Conservation (phyloP, 2,797 vertebrate species). For the Gymnodraco acuticeps region DNA sequence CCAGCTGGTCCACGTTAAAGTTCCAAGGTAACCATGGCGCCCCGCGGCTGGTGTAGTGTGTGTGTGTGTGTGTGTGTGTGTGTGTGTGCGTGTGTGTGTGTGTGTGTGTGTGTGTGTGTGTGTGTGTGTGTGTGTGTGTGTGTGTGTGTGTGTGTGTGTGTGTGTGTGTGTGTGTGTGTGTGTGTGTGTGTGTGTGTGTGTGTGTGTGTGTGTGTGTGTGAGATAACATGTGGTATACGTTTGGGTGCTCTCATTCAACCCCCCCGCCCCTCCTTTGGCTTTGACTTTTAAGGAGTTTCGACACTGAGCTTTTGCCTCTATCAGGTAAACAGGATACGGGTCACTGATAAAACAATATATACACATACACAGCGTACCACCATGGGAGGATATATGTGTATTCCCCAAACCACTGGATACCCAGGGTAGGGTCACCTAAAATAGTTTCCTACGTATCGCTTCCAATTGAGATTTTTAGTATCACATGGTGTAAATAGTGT, state of each 20-base stretch:
- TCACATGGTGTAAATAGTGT: conserved; percentile 66
- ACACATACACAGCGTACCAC: conserved; percentile 75
- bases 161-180: conserved; percentile 59
- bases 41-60: conserved; percentile 84
- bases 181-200: conserved; percentile 50
- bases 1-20: conserved; percentile 92
- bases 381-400: conserved; percentile 71
- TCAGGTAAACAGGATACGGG: conserved; percentile 90
- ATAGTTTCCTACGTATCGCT: conserved; percentile 65
- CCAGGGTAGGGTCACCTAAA: conserved; percentile 68
- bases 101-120: conserved; percentile 23
- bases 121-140: no score
- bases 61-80: conserved; percentile 51
- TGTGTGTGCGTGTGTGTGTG: conserved; percentile 60
- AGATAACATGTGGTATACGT: conserved; percentile 90
- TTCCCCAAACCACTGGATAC: conserved; percentile 58
- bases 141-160: conserved; percentile 56
- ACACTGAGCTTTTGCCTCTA: conserved; percentile 84
- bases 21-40: conserved; percentile 91
- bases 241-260: conserved; percentile 86
- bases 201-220: background rate
- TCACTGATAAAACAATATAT: conserved; percentile 89
- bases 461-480: conserved; percentile 63
- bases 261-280: conserved; percentile 66
- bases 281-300: conserved; percentile 89